Evolutionary conservation across 2,113 vertebrate genomes (phyloP), one percentile per base, ranked within the genome.

Genomic region (Saccopteryx bilineata): DNA sequence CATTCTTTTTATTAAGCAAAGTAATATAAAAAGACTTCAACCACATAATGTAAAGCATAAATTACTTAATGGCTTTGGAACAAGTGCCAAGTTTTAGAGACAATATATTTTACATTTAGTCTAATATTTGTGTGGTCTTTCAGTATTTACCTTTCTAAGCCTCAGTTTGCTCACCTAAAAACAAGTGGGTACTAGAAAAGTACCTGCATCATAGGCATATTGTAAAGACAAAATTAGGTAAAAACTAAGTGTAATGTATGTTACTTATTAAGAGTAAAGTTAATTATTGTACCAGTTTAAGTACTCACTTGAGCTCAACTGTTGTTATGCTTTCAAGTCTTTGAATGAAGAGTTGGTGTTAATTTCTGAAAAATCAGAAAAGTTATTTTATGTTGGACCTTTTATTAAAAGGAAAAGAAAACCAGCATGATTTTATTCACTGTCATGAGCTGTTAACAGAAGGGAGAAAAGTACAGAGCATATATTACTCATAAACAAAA

Each of bases 401-500:
- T 60, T 96, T 79, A 63, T 69, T 85, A 72, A 92, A 79, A 92
- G 21, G 65, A 66, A 80, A 94, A 83, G 31, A 48, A 61, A 95
- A 87, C 48, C 18, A 93, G 23, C 6, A 17, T 46, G 24, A 50
- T 86, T 75, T 94, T 89, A 78, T 48, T 94, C 81, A 89, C 68
- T 78, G 89, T 81, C 61, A 66, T 95, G 86, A 96, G 69, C 58
- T 58, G 9, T 88, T 96, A 92, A 86, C 19, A 54, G 39, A 83
- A 56, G 74, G n/a, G 60, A 96, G 94, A 74, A 95, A 84, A 95
- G 74, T 71, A 9, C 61, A 91, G 28, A 80, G 63, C 72, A 71
- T 60, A 87, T 46, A 80, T 90, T 84, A 74, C 94, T 81, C 50
- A 80, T 89, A 88, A 94, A 50, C 84, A 96, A 90, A 95, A 96